Evolutionary conservation across 1,140 invertebrate species (phyloP), one percentile per base, ranked within the genome.

Genomic region (Amyelois transitella): DNA sequence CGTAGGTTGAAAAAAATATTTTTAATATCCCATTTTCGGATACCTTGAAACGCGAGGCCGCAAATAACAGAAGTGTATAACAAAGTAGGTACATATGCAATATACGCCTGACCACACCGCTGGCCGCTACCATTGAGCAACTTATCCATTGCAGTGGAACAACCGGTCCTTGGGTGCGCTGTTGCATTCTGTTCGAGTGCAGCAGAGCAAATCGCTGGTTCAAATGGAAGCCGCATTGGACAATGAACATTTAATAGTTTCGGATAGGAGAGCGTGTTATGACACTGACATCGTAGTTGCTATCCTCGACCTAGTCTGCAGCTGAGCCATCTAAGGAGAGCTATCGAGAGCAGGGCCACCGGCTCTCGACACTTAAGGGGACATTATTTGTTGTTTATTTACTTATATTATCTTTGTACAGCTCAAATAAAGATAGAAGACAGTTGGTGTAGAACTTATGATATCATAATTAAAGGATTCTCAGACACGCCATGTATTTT

Each of bases 281-380:
- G 81, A 85, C 83, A 84, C 78, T 83, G 81, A 84, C 78, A 80
- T 75, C 73, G 78, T 72, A 77, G 76, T 83, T 57, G 83, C 76
- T 86, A 80, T 86, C 83, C 83, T 86, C 83, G 81, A 86, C 83
- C 83, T 86, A 86, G 79, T 86, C 80, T 86, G 71, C 70, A 74
- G 74, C 65, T 80, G 83, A 81, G 81, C 79, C 83, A 86, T 86
- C 83, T 86, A 86, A 80, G 81, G 80, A 86, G 78, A 82, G 69
- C 73, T 76, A 87, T 87, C 81, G 84, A 85, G 84, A 87, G 84
- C 84, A 85, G 75, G 84, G 84, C 80, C 84, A 82, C 64, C 79
- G 67, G 62, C 77, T 74, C 63, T 77, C 66, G 63, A 76, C 75
- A 81, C 72, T 82, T 87, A 85, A 82, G 75, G 74, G 65, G 72